Evolutionary conservation across 2,113 vertebrate genomes (phyloP), one percentile per base, ranked within the genome.

Genomic region (Triplophysa siluroides): DNA sequence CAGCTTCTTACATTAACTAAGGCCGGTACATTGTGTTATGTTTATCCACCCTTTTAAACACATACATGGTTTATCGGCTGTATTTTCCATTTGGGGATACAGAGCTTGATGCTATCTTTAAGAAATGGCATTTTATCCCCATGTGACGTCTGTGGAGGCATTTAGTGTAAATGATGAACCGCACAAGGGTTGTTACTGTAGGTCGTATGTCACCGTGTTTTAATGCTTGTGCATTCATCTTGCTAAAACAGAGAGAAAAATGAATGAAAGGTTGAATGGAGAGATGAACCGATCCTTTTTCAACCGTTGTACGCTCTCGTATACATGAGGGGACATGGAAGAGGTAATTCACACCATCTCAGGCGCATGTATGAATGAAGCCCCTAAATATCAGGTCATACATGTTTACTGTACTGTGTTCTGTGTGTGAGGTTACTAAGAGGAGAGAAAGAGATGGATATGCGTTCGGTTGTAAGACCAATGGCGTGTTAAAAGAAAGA

Each of bases 251-350:
- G n/a, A 60, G 50, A 47, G 66, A 74, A 41, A 88, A 56, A 81
- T 91, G 86, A 92, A 91, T 89, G 89, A 88, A 88, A 80, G 63
- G 68, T 88, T 84, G 87, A 87, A 89, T 91, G 90, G 89, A 90
- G 87, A 87, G 83, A 84, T 67, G 78, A 75, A 82, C 77, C 26
- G 56, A 84, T 89, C 83, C 63, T 81, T 75, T 78, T 80, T 45
- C 19, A 41, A 52, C 45, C 18, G 38, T 7, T 18, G 23, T 16
- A 50, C 62, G 24, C 77, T 75, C 13, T 76, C 18, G 41, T 72
- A 66, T 12, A 33, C 29, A 23, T 29, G 76, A 11, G n/a, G 60
- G 13, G 11, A 24, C 41, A 29, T 56, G n/a, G 18, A 41, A 21
- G 56, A 60, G 38, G 26, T 38, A 74, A 78, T 54, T 76, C 76